Evolutionary conservation across 2,888 invertebrate species (phyloP).

Genomic region (Sialis fuliginosa): DNA sequence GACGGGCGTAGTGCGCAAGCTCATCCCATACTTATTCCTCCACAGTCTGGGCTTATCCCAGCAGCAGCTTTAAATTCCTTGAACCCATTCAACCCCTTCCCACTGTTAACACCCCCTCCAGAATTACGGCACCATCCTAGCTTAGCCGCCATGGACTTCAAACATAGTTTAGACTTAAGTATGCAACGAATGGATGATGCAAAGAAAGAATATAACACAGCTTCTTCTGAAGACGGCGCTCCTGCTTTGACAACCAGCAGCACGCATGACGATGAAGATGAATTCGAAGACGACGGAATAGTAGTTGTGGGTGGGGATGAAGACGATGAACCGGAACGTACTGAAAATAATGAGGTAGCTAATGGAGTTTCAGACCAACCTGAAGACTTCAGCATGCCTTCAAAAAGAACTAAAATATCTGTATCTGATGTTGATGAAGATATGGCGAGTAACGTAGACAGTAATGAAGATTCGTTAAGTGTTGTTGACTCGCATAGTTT

Average conservation of each 20-base stretch:
- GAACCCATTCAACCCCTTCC: conserved; percentile 62
- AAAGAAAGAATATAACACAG: conserved; percentile 18
- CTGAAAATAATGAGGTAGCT: conserved; percentile 20
- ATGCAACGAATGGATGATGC: conserved; percentile 30
- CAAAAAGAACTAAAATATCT: conserved; percentile 38
- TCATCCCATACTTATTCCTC: conserved; percentile 62
- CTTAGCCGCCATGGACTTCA: conserved; percentile 39
- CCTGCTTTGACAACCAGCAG: conserved; percentile 16
- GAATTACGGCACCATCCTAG: conserved; percentile 42
- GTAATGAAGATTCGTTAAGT: conserved; percentile 42
- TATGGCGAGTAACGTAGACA: conserved; percentile 39
- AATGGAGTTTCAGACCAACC: conserved; percentile 35
- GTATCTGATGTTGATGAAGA: conserved; percentile 36
- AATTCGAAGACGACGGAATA: conserved; percentile 61
- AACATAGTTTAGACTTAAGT: conserved; percentile 42
- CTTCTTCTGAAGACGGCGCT: conserved; percentile 13
- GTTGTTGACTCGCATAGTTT: conserved; percentile 31
- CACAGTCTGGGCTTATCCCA: conserved; percentile 44
- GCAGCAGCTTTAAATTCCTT: conserved; percentile 50
- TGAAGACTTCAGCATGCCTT: conserved; percentile 49
- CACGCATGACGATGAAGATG: conserved; percentile 32
- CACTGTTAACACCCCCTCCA: conserved; percentile 51
- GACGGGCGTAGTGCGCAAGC: conserved; percentile 81
- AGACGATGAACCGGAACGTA: conserved; percentile 28
- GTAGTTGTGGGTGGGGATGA: conserved; percentile 58